A percentile compares a stretch with the other conserved stretches of the same genome.
phyloP scores from a whole-genome alignment of 2,113 vertebrate genomes.

The Leucopsar rothschildi region DNA sequence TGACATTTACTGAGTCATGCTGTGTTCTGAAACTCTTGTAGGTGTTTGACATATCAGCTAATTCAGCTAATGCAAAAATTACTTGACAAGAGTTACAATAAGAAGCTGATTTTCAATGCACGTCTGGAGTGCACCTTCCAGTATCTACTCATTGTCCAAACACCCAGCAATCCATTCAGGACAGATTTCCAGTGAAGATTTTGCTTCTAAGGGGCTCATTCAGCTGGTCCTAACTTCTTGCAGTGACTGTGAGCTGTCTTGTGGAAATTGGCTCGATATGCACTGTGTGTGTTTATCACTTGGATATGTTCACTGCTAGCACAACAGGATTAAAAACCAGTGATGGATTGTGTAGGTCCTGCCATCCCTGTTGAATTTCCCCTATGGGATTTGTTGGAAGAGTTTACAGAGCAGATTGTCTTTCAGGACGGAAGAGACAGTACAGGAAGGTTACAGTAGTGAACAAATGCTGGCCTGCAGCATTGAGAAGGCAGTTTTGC shows the following conservation, averaged over 20 bases:
- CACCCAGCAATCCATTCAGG: neutral
- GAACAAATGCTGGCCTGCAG: neutral
- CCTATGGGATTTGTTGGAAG: neutral
- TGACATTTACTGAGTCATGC: neutral
- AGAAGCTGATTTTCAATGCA: neutral
- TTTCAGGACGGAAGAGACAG: neutral
- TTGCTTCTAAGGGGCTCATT: neutral
- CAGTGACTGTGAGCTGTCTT: neutral
- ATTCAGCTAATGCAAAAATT: neutral
- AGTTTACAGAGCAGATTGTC: neutral
- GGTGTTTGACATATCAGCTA: neutral
- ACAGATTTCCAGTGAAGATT: neutral
- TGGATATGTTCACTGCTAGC: neutral
- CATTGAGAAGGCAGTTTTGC: neutral
- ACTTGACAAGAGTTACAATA: neutral
- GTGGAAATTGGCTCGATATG: neutral
- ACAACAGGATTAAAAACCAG: neutral
- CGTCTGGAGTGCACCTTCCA: neutral
- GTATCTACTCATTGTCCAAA: neutral
- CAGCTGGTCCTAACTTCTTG: neutral
- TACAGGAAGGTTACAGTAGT: neutral
- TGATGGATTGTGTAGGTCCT: neutral
- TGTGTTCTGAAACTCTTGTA: neutral
- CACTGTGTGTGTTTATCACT: neutral
- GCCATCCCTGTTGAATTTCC: neutral